These are phyloP conservation scores for Pelusios castaneus DNA, from an alignment of 2,113 vertebrate species.

Conservation along the genomic window DNA sequence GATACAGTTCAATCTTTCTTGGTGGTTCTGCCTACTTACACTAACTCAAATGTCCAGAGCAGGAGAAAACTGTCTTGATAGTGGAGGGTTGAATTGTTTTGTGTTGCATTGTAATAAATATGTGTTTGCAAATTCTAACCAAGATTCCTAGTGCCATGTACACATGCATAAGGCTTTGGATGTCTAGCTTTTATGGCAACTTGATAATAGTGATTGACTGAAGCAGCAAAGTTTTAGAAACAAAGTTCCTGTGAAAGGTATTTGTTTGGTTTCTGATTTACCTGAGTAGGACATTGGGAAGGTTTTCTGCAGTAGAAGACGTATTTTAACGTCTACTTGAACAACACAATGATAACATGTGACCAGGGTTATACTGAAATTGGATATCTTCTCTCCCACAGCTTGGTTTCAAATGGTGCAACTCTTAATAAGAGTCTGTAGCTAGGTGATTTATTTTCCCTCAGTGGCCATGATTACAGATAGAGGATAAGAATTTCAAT, in stretches of 20 bases:
- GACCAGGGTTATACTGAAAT: slow-evolving; percentile 60
- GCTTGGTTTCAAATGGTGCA: slow-evolving; percentile 55
- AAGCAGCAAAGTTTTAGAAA: neutral
- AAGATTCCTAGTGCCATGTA: neutral
- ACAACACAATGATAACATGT: slow-evolving; percentile 49
- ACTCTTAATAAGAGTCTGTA: slow-evolving; percentile 73
- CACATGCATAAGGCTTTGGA: fast-evolving
- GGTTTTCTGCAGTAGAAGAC: slow-evolving; percentile 6
- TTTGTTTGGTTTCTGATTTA: neutral
- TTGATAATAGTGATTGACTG: slow-evolving; percentile 40
- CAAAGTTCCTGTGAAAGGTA: neutral
- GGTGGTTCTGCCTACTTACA: neutral
- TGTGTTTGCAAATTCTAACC: neutral
- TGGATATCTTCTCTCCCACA: slow-evolving; percentile 58
- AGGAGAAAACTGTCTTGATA: neutral
- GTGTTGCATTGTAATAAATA: neutral
- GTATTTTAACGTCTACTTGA: slow-evolving; percentile 52
- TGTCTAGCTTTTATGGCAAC: slow-evolving; percentile 20
- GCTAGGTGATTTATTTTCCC: slow-evolving; percentile 70
- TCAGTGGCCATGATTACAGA: slow-evolving; percentile 51
- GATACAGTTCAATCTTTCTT: fast-evolving
- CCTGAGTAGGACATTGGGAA: slow-evolving; percentile 29
- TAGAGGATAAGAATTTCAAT: slow-evolving; percentile 57
- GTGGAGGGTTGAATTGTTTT: neutral
- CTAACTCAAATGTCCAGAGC: neutral